Base-by-base conservation (phyloP, 1,140 invertebrate genomes). In the Pachypsylla venusta region DNA sequence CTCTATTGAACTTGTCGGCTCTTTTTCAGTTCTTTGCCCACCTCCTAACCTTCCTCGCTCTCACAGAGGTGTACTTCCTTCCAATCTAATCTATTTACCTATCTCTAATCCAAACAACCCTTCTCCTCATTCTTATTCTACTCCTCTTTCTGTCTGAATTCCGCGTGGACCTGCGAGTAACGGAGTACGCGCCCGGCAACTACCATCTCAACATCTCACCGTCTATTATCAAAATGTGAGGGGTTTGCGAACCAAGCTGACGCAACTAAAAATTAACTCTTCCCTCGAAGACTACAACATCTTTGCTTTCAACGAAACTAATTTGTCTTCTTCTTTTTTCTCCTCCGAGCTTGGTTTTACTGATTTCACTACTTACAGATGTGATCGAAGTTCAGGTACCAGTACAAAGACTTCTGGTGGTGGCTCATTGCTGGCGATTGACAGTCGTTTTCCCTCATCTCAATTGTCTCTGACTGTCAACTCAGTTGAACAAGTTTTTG, bases 181-280 rank as follows among this genome's bases (percentile, higher is more conserved):
- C 42, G 22, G 42, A 5, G n/a, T n/a, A n/a, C n/a, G n/a, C n/a
- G n/a, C n/a, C n/a, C n/a, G n/a, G n/a, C n/a, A n/a, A n/a, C n/a
- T n/a, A n/a, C n/a, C n/a, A n/a, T n/a, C n/a, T n/a, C n/a, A n/a
- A n/a, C n/a, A 22, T 19, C n/a, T 48, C n/a, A 19, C 42, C 4
- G 22, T 48, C 42, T 19, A 19, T 19, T 48, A 48, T n/a, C 42
- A 48, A 48, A 48, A 48, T 48, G 42, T 48, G 16, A n/a, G 42
- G 7, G 42, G 42, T 19, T 19, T 48, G 4, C 42, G 42, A 7
- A 48, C 4, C n/a, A 48, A 48, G n/a, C 42, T 48, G 5, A 19
- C 16, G 5, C 4, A 7, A 5, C 16, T 22, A 4, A n/a, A 22
- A 19, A 19, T 19, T 19, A 48, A n/a, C n/a, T 10, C 22, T 5